Percentiles rank a stretch among this genome's conserved stretches.
These are phyloP conservation scores for Pteromalus puparum DNA, from an alignment of 1,140 invertebrate genomes.

Conservation along the genomic window DNA sequence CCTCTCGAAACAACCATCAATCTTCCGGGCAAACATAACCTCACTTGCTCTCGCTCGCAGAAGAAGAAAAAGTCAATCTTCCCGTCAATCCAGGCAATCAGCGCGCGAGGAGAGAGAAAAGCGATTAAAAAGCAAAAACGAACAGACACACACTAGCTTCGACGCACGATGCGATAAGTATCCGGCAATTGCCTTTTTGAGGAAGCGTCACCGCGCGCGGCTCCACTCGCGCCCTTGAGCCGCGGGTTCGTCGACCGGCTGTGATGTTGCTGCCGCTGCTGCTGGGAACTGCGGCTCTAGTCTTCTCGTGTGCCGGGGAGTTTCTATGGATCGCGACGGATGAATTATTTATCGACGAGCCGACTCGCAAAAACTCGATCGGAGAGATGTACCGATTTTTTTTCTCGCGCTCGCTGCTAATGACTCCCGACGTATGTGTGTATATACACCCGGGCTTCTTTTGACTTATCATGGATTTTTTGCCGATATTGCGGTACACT, in stretches of 20 bases:
- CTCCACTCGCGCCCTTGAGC: constrained; percentile 33
- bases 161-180: no score
- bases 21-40: no score
- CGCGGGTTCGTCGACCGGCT: constrained; percentile 23
- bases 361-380: constrained; percentile 28
- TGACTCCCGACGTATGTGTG: background rate
- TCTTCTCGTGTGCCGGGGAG: background rate
- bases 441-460: background rate
- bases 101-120: no score
- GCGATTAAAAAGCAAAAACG: no score
- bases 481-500: background rate
- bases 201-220: background rate
- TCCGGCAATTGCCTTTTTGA: constrained; percentile 6
- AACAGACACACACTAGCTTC: no score
- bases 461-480: no score
- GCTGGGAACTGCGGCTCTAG: background rate
- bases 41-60: no score
- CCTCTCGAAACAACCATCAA: no score
- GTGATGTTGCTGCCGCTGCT: background rate
- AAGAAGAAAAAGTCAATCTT: no score
- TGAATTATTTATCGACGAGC: constrained; percentile 41
- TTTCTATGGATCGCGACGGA: constrained; percentile 37
- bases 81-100: no score
- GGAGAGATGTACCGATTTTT: background rate
- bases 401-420: background rate